phyloP scores from a whole-genome alignment of 2,888 invertebrate genomes.

The Monochamus alternatus region DNA sequence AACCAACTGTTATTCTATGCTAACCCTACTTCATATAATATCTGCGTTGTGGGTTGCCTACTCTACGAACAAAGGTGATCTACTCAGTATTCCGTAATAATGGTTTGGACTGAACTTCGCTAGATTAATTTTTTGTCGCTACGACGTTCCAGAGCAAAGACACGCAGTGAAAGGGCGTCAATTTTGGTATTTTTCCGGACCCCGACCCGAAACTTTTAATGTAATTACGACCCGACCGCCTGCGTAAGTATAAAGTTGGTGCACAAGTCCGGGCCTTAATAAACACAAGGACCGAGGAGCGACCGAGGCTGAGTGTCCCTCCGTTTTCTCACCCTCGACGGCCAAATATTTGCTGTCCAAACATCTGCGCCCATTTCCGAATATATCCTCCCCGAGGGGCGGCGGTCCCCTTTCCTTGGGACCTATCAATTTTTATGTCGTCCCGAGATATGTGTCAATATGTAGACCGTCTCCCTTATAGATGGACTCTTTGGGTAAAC shows the following conservation, averaged over 20 bases:
- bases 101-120: too few relatives aligned
- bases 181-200: neutral
- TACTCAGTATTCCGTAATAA: too few relatives aligned
- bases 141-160: too few relatives aligned
- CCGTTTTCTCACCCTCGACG: constrained; percentile 24
- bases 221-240: neutral
- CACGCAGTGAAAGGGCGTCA: neutral
- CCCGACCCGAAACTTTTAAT: constrained; percentile 12
- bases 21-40: too few relatives aligned
- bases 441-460: constrained; percentile 2
- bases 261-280: constrained; percentile 16
- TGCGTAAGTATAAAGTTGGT: constrained; percentile 15
- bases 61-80: too few relatives aligned
- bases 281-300: constrained; percentile 17
- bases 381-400: constrained; percentile 10
- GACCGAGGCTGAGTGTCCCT: constrained; percentile 8
- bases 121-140: too few relatives aligned
- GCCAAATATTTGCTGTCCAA: constrained; percentile 30
- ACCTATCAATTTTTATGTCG: constrained; percentile 1
- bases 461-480: constrained; percentile 1
- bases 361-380: constrained; percentile 9
- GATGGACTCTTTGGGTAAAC: neutral
- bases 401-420: neutral
- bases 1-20: too few relatives aligned
- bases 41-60: too few relatives aligned